A percentile compares a stretch with the other conserved stretches of the same genome.
These are phyloP conservation scores for Plodia interpunctella DNA, from an alignment of 1,140 invertebrate species.

Conservation along the genomic window DNA sequence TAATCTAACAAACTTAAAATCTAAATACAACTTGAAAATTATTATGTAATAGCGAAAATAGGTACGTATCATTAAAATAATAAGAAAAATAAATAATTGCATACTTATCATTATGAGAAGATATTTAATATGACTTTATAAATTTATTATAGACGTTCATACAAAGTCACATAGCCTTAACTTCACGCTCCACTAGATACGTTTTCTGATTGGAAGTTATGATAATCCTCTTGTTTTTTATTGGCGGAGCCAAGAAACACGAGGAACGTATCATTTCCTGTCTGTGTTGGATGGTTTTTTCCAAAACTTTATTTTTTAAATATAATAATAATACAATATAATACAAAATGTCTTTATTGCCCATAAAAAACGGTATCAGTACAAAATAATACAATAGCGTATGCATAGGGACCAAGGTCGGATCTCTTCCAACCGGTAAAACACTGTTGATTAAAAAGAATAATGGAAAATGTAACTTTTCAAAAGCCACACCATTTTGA, in stretches of 20 bases:
- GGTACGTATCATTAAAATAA: neutral
- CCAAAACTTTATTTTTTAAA: no score
- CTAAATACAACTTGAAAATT: neutral
- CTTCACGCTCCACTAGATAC: conserved; percentile 64
- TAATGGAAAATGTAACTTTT: no score
- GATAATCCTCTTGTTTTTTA: conserved; percentile 59
- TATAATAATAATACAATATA: no score
- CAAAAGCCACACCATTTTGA: no score
- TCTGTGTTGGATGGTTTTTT: conserved; percentile 16
- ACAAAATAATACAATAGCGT: no score
- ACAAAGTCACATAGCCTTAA: conserved; percentile 43
- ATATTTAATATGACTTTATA: conserved; percentile 1
- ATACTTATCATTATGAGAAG: neutral
- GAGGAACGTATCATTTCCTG: conserved; percentile 71
- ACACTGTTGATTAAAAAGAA: no score
- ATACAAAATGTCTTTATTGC: no score
- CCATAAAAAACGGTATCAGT: no score
- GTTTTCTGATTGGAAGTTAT: conserved; percentile 52
- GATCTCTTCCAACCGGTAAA: no score
- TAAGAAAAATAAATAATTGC: neutral
- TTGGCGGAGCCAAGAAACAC: conserved; percentile 63
- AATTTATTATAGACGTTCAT: conserved; percentile 24
- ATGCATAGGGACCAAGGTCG: no score
- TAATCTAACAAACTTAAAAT: neutral
- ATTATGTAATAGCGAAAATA: neutral